Evolutionary conservation across 2,888 invertebrate genomes (phyloP).

Genomic region (Orchestes rusci): DNA sequence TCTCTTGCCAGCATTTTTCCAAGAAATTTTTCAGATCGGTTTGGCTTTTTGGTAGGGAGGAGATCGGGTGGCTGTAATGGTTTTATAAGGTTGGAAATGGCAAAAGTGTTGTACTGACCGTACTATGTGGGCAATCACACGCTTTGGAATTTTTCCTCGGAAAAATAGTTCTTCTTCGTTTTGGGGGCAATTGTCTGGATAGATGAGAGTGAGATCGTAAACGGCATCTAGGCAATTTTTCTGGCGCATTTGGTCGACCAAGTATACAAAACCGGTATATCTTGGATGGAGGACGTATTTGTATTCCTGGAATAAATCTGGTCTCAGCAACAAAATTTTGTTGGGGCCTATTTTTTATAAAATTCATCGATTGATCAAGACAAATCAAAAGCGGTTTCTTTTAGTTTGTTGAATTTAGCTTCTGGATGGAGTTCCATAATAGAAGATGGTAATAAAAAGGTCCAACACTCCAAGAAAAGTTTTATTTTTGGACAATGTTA

Average conservation of each 20-base stretch:
- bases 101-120: too few species aligned
- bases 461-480: too few species aligned
- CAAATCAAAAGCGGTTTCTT: too few species aligned
- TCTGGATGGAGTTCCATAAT: too few species aligned
- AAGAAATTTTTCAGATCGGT: slow-evolving; percentile 55
- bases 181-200: slow-evolving; percentile 68
- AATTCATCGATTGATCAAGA: too few species aligned
- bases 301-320: slow-evolving; percentile 45
- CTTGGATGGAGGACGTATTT: slow-evolving; percentile 79
- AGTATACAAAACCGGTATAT: slow-evolving; percentile 69
- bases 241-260: slow-evolving; percentile 50
- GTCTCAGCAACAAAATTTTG: not conserved
- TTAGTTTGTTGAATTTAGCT: too few species aligned
- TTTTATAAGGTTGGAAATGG: not conserved
- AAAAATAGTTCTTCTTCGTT: slow-evolving; percentile 65
- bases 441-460: too few species aligned
- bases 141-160: slow-evolving; percentile 62
- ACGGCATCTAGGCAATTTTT: slow-evolving; percentile 62
- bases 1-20: slow-evolving; percentile 58
- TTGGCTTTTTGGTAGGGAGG: slow-evolving; percentile 53
- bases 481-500: too few species aligned
- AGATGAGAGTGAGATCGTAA: slow-evolving; percentile 83
- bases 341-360: too few species aligned
- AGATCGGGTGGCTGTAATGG: slow-evolving; percentile 42
- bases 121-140: slow-evolving; percentile 70